Percentiles rank a stretch among this genome's conserved stretches.
Conservation (phyloP, 35 echinoderm and acorn worm species). For the Stichopus chloronotus region DNA sequence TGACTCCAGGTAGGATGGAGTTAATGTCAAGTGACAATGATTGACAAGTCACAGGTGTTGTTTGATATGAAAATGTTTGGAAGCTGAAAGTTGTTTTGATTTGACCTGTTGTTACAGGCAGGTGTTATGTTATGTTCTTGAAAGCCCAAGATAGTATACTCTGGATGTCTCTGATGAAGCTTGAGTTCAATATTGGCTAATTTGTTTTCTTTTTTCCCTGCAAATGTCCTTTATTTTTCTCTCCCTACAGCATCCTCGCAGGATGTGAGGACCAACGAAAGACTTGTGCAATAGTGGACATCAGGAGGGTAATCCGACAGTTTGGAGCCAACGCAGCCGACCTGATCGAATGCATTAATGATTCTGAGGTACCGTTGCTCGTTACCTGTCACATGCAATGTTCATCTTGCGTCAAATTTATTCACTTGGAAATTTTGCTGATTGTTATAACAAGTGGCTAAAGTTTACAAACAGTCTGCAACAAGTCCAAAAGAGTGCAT, state of each 20-base stretch:
- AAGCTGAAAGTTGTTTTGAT: too few relatives aligned
- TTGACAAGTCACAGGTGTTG: not conserved
- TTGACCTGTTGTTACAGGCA: too few relatives aligned
- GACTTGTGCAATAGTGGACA: constrained; percentile 24
- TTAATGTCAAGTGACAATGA: not conserved
- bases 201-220: not conserved
- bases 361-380: not conserved
- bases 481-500: too few relatives aligned
- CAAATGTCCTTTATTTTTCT: not conserved
- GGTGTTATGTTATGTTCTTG: too few relatives aligned
- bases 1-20: not conserved
- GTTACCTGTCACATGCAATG: too few relatives aligned
- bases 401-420: too few relatives aligned
- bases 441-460: too few relatives aligned
- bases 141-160: too few relatives aligned
- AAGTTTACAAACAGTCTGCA: too few relatives aligned
- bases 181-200: not conserved
- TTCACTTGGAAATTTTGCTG: too few relatives aligned
- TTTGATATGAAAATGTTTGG: not conserved
- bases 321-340: not conserved
- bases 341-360: constrained; percentile 28
- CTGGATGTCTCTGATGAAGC: too few relatives aligned
- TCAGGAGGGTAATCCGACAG: constrained; percentile 12
- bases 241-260: not conserved
- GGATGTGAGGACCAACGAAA: constrained; percentile 13